Base-by-base conservation (phyloP, 2,888 invertebrate genomes). In the Drosophila demipolita region DNA sequence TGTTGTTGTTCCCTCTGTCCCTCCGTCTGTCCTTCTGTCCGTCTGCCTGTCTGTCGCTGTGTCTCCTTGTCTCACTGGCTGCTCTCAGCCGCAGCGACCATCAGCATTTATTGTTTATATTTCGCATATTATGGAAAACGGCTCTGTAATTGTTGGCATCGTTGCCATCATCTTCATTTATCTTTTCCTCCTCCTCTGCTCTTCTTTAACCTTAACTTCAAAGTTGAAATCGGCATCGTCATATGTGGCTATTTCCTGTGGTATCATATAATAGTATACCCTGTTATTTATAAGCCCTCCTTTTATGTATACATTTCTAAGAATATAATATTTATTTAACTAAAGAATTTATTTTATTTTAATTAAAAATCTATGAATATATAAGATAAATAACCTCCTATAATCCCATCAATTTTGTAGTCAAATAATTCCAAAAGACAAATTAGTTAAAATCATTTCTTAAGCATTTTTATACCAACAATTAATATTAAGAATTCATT, bases 51-150 rank as follows among this genome's bases (percentile, higher is more conserved):
- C 52, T 0, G 9, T 40, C 55, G 8, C 20, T 26, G 23, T 7
- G 20, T 36, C 33, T 0, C 8, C 17, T 32, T 4, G 38, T 53
- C 33, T 35, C 38, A 42, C 52, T 53, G 9, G 26, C 8, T 12
- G 38, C 38, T 23, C 23, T 23, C 23, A 55, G 29, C 54, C 26
- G 26, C 54, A 40, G n/a, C 61, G 57, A 62, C 65, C 60, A 76
- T 69, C 78, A 71, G 81, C 78, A 84, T 85, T 87, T 84, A 84
- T 86, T 88, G 89, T 88, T 86, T 87, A 89, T 83, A 84, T 89
- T 86, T 83, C 86, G 83, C 82, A 89, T 89, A 83, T 87, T 87
- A 86, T 83, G 82, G 82, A 82, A 77, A 83, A 78, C 75, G 73
- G 29, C 66, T 71, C 73, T 78, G 78, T 75, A 80, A 80, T 78